Base-by-base conservation (phyloP, 2,113 vertebrate species). In the Phalacrocorax brasilianus region DNA sequence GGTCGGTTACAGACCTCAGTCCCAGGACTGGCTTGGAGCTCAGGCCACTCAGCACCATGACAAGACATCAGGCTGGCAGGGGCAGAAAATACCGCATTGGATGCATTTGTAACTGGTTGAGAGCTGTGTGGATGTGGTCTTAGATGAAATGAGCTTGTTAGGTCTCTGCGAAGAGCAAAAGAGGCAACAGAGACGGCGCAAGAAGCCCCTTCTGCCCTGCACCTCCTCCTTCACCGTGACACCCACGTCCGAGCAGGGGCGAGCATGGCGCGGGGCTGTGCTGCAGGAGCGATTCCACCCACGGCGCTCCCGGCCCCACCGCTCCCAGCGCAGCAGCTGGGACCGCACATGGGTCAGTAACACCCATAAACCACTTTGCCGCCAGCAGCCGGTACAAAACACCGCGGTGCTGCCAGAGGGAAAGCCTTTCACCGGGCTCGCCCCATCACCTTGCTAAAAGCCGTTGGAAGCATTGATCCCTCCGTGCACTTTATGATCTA, bases 191-290 rank as follows among this genome's bases (percentile, higher is more conserved):
- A 52, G 52, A 82, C 50, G 28, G 26, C 11, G 10, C 0, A 14
- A 22, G 47, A 62, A 62, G 49, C 8, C 20, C 53, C 14, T 53
- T 24, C 59, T 61, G 52, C 13, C 35, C 63, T 1, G 1, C 6
- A 12, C 11, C 23, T 18, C 40, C 16, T 30, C 66, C 45, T 5
- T 14, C 4, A 1, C 42, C 0, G 8, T 18, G 84, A 45, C 50
- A 30, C 4, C 28, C 0, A 0, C 33, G 50, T 11, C 61, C 4
- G 26, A 38, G 87, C 35, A 12, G 56, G 40, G 77, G 32, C 0
- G 14, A 59, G 55, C 32, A 5, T 1, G 8, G 83, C 10, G 5
- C 84, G 12, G 73, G 66, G 63, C 24, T 16, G 14, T 4, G 21
- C 80, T 53, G 47, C 7, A 6, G 40, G 33, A 62, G 55, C 6